Percentiles rank a stretch among this genome's conserved stretches.
These are phyloP conservation scores for Mallotus villosus DNA, from an alignment of 2,797 vertebrate species.

Conservation along the genomic window DNA sequence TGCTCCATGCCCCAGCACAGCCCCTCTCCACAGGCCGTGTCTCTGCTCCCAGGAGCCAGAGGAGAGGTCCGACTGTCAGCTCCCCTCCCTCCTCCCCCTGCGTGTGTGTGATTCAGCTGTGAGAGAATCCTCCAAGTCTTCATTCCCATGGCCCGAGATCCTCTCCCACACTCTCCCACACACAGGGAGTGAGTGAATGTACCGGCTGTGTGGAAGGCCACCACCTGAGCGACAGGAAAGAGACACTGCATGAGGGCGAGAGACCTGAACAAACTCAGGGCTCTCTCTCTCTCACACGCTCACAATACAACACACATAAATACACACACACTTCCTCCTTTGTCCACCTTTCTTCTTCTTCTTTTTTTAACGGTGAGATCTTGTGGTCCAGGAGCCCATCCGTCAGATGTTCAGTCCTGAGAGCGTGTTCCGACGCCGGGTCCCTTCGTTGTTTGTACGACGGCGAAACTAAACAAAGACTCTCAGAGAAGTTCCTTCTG, in stretches of 20 bases:
- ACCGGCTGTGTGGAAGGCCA: background rate
- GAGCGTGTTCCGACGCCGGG: slow-evolving; percentile 5
- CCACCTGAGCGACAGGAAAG: background rate
- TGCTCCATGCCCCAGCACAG: slow-evolving; percentile 1
- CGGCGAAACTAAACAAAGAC: slow-evolving; percentile 34
- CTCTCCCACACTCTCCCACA: no score
- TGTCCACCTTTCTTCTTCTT: slow-evolving; percentile 7
- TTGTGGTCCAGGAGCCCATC: slow-evolving; percentile 35
- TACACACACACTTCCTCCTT: slow-evolving; percentile 14
- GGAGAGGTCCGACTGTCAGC: slow-evolving; percentile 39
- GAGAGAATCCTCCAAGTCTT: slow-evolving; percentile 17
- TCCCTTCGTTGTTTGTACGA: slow-evolving; percentile 47
- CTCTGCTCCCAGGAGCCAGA: slow-evolving; percentile 47
- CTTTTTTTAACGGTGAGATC: slow-evolving; percentile 28
- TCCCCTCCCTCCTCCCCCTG: slow-evolving; percentile 20
- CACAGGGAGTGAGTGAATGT: background rate
- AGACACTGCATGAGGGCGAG: slow-evolving; percentile 5
- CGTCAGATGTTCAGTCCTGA: slow-evolving; percentile 21
- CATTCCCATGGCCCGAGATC: slow-evolving; percentile 21
- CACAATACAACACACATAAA: background rate
- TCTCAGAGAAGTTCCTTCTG: slow-evolving; percentile 20
- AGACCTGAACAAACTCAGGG: background rate
- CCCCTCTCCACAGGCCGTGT: slow-evolving; percentile 41
- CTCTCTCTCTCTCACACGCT: background rate
- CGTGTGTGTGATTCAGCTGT: slow-evolving; percentile 11